These are phyloP conservation scores for Condylostylus longicornis DNA, from an alignment of 1,140 invertebrate genomes.

Conservation along the genomic window DNA sequence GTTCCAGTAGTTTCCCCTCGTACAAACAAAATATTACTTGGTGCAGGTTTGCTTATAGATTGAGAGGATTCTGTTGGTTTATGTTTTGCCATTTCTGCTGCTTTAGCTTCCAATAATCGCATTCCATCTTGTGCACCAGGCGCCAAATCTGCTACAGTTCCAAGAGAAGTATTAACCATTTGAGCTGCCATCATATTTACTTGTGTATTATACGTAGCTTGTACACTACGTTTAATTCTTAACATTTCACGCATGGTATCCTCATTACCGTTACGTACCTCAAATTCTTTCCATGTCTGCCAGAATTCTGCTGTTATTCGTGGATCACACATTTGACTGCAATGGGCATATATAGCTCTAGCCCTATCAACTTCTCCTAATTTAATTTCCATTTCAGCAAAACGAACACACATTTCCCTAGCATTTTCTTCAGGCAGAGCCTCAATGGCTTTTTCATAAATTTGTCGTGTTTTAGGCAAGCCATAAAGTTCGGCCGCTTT, in stretches of 20 bases:
- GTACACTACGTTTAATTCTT: slow-evolving; percentile 90
- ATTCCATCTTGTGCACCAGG: slow-evolving; percentile 68
- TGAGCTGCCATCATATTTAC: slow-evolving; percentile 97
- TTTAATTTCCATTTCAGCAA: slow-evolving; percentile 95
- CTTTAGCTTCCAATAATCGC: slow-evolving; percentile 73
- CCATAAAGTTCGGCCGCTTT: slow-evolving; percentile 96
- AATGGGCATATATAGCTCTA: slow-evolving; percentile 92
- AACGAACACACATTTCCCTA: slow-evolving; percentile 90
- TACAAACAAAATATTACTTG: slow-evolving; percentile 63
- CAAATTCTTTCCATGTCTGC: slow-evolving; percentile 99
- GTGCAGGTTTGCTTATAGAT: slow-evolving; percentile 31
- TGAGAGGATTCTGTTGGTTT: slow-evolving; percentile 23
- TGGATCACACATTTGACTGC: slow-evolving; percentile 92
- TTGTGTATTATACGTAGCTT: slow-evolving; percentile 93
- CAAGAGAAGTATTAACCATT: slow-evolving; percentile 65
- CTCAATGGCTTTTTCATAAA: slow-evolving; percentile 98
- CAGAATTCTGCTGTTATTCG: slow-evolving; percentile 87
- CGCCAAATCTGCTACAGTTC: slow-evolving; percentile 48
- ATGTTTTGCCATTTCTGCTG: slow-evolving; percentile 40
- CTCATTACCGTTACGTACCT: slow-evolving; percentile 98
- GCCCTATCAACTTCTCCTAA: slow-evolving; percentile 96
- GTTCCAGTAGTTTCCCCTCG: slow-evolving; percentile 70
- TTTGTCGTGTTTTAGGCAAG: slow-evolving; percentile 86
- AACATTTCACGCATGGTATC: slow-evolving; percentile 99
- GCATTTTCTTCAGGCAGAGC: slow-evolving; percentile 77